phyloP scores from a whole-genome alignment of 2,113 vertebrate genomes.

The Notiomystis cincta region DNA sequence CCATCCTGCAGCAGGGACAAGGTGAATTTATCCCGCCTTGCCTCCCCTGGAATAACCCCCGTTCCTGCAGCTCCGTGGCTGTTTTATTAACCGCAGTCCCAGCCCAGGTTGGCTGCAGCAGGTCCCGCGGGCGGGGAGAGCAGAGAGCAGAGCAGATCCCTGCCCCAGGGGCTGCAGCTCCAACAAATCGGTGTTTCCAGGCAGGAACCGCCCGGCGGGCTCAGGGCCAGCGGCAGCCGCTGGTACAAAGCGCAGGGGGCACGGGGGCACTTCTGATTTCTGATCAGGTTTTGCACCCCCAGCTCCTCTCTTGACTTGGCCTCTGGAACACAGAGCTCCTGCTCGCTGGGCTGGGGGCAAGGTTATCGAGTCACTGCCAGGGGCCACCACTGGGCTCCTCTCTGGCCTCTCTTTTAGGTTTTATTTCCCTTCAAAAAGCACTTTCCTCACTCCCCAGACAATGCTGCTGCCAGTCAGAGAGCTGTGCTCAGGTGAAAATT shows the following conservation, averaged over 20 bases:
- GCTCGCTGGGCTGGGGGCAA: not conserved
- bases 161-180: not conserved
- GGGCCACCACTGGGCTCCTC: not conserved
- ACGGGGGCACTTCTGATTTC: rapidly evolving
- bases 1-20: too few species aligned
- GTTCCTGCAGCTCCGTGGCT: not conserved
- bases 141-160: not conserved
- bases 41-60: not conserved
- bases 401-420: not conserved
- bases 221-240: rapidly evolving
- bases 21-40: not conserved
- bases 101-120: not conserved
- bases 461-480: not conserved
- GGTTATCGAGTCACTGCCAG: not conserved
- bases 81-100: not conserved
- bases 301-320: not conserved
- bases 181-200: not conserved
- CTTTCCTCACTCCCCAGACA: not conserved
- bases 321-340: not conserved
- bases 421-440: not conserved
- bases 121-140: not conserved
- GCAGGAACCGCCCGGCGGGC: not conserved
- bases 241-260: not conserved
- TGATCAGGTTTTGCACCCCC: not conserved
- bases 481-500: not conserved